Conservation (phyloP, 2,888 invertebrate species). For the Lottia scabra region DNA sequence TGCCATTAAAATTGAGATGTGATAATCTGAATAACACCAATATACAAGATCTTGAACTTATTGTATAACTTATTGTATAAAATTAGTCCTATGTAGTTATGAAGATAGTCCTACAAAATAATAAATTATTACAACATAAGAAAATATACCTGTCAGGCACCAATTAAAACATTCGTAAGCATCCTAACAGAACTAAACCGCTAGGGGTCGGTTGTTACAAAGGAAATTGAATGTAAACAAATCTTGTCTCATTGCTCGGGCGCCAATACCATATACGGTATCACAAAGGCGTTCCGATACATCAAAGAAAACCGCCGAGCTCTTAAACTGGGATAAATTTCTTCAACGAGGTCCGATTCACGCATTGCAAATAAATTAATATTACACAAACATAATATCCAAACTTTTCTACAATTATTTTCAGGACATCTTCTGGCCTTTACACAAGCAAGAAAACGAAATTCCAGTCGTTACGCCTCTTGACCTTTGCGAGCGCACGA, state of each 20-base stretch:
- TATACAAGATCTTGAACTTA: too few species aligned
- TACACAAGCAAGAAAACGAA: conserved; percentile 16
- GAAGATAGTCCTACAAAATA: too few species aligned
- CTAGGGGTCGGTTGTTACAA: conserved; percentile 38
- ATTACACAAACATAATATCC: conserved; percentile 27
- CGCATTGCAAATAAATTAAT: conserved; percentile 29
- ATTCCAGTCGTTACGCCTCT: conserved; percentile 33
- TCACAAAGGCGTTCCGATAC: conserved; percentile 50
- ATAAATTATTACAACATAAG: too few species aligned
- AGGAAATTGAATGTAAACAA: conserved; percentile 49
- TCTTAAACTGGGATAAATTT: conserved; percentile 26
- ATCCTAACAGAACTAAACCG: conserved; percentile 33
- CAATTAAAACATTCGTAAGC: conserved; percentile 12
- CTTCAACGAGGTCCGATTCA: conserved; percentile 14
- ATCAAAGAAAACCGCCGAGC: conserved; percentile 43
- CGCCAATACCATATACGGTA: conserved; percentile 50
- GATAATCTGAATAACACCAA: too few species aligned
- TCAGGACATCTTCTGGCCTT: conserved; percentile 13
- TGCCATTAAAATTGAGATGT: too few species aligned
- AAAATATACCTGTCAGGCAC: too few species aligned
- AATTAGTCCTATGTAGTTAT: too few species aligned
- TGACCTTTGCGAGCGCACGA: conserved; percentile 43
- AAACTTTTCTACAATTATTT: conserved; percentile 24
- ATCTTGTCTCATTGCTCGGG: conserved; percentile 38
- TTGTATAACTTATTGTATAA: too few species aligned